phyloP scores from a whole-genome alignment of 2,888 invertebrate genomes.

The Trissolcus japonicus region DNA sequence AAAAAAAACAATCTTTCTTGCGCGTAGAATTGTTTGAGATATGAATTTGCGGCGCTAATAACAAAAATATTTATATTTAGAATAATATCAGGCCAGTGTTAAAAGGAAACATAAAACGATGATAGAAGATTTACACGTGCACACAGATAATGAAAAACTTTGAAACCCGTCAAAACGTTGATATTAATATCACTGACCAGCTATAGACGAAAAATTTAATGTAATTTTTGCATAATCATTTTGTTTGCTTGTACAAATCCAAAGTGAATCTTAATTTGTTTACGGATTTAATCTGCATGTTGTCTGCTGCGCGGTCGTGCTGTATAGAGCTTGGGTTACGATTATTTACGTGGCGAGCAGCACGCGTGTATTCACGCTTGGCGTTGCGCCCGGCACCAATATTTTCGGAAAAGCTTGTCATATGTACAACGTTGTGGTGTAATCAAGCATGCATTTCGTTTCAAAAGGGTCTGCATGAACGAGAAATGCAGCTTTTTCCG shows the following conservation, averaged over 20 bases:
- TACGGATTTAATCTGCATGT: conserved; percentile 43
- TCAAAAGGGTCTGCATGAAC: conserved; percentile 37
- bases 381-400: conserved; percentile 65
- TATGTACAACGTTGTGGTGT: conserved; percentile 59
- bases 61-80: conserved; percentile 42
- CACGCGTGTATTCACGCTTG: conserved; percentile 62
- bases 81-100: conserved; percentile 29
- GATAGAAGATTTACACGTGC: conserved; percentile 19
- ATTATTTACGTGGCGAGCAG: conserved; percentile 56
- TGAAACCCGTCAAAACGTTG: neutral
- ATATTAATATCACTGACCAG: too few species aligned
- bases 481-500: neutral
- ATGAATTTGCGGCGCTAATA: neutral
- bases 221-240: too few species aligned
- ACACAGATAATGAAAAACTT: neutral
- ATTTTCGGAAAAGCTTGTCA: conserved; percentile 68
- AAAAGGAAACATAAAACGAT: conserved; percentile 28
- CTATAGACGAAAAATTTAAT: neutral
- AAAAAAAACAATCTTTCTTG: neutral
- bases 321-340: conserved; percentile 52
- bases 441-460: conserved; percentile 44
- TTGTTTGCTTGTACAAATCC: neutral
- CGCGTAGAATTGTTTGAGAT: neutral
- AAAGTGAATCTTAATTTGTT: conserved; percentile 51
- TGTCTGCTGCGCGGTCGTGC: conserved; percentile 51